Evolutionary conservation across 1,140 invertebrate genomes (phyloP), one percentile per base, ranked within the genome.

Genomic region (Diorhabda carinulata): DNA sequence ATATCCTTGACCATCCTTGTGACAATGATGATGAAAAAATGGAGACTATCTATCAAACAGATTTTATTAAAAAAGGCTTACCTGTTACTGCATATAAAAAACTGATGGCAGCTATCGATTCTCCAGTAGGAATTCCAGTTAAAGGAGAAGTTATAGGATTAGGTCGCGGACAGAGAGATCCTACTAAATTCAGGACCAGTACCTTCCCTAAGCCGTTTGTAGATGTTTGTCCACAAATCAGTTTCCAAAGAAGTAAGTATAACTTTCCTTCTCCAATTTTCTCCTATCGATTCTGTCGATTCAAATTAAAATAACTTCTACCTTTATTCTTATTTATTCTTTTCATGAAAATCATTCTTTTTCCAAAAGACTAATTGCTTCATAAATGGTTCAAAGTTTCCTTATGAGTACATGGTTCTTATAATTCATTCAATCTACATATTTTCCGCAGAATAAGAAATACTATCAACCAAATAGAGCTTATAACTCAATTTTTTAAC

Each of bases 1-100:
- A 84, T 43, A 85, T 88, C 65, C 71, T 88, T 64, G 85, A 87
- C 59, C 84, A 85, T 74, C 83, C 82, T 0, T 86, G 86, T 70
- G 84, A 86, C 69, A 82, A 82, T 61, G 79, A 84, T 7, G 85
- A 88, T 69, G 84, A 82, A 25, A 85, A 85, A 76, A 86, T 88
- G 84, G 79, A 82, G 43, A 86, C 83, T 4, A 84, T 87, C 74
- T 88, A 87, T 72, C 83, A 87, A 78, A 83, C 82, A 0, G 86
- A 86, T 61, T 88, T 82, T 70, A 81, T 82, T 47, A 87, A 86
- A 78, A 80, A 84, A 83, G 84, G 86, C 58, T 71, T 80, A 42
- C 79, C 78, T 42, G 67, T 81, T 4, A 71, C 73, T 3, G 69
- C 78, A 10, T 84, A 84, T 62, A 79, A 76, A 62, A 76, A 78